A percentile compares a stretch with the other conserved stretches of the same genome.
Conservation (phyloP, 2,888 invertebrate species). For the Cephus sareptanus region DNA sequence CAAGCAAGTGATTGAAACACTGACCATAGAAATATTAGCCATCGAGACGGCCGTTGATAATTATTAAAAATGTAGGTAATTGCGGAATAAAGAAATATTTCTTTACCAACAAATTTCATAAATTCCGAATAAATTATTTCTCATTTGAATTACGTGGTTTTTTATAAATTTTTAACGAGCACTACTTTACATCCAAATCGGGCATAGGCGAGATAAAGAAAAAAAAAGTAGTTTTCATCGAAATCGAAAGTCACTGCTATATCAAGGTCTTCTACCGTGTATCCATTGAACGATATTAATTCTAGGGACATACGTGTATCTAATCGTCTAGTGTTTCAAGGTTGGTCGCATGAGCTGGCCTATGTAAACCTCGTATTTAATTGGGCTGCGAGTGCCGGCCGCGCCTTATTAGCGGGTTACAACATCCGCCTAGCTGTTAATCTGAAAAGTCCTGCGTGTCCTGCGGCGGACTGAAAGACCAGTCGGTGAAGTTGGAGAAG, state of each 20-base stretch:
- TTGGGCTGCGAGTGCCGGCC: slow-evolving; percentile 59
- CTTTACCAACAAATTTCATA: not conserved
- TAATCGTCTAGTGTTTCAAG: slow-evolving; percentile 57
- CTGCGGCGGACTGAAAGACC: slow-evolving; percentile 49
- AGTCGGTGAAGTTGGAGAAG: slow-evolving; percentile 40
- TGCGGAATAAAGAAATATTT: not conserved
- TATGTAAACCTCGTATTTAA: slow-evolving; percentile 57
- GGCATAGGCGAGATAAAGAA: not conserved
- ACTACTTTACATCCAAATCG: not conserved
- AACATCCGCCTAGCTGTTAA: slow-evolving; percentile 61
- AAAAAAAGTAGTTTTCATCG: not conserved
- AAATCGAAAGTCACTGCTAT: not conserved
- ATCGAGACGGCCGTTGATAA: not conserved
- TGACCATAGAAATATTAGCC: not conserved
- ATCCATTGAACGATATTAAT: slow-evolving; percentile 50
- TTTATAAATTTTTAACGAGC: not conserved
- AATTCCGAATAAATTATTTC: not conserved
- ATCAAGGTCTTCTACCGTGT: not conserved
- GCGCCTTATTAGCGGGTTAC: slow-evolving; percentile 63
- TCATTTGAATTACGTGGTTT: not conserved
- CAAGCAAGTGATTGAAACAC: not conserved
- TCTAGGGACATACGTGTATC: slow-evolving; percentile 45
- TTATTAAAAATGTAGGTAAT: not conserved
- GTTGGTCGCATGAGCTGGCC: slow-evolving; percentile 49
- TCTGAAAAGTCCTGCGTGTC: slow-evolving; percentile 63